Evolutionary conservation across 2,888 invertebrate species (phyloP).

Genomic region (Luperina testacea): DNA sequence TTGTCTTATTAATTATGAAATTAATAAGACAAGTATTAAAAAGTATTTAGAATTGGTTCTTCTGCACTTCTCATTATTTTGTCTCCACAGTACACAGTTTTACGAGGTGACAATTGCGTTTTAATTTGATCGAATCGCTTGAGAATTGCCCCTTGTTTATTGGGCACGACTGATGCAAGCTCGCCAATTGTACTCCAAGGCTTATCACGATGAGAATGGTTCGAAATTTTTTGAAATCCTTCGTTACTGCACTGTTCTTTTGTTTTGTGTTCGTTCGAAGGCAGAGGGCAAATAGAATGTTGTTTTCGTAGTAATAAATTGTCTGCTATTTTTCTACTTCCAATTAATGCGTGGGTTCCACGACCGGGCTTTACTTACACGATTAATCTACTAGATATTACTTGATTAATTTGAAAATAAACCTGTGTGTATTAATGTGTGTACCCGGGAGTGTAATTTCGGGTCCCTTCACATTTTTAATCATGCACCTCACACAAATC

Average conservation of each 20-base stretch:
- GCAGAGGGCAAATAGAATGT: conserved; percentile 7
- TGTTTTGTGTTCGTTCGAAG: conserved; percentile 14
- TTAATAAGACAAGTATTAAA: no score
- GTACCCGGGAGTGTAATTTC: not conserved
- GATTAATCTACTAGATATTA: not conserved
- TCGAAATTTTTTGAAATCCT: conserved; percentile 44
- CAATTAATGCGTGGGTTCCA: conserved; percentile 10
- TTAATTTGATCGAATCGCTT: conserved; percentile 64
- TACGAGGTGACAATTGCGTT: conserved; percentile 62
- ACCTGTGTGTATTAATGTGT: not conserved
- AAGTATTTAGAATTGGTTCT: conserved; percentile 8
- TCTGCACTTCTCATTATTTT: not conserved
- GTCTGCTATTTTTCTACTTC: conserved; percentile 26
- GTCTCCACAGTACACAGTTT: conserved; percentile 27
- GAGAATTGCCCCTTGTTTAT: conserved; percentile 55
- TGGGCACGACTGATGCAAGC: conserved; percentile 47
- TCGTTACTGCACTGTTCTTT: conserved; percentile 27
- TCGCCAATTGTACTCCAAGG: conserved; percentile 44
- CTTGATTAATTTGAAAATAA: not conserved
- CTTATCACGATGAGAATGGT: conserved; percentile 49
- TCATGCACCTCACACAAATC: not conserved
- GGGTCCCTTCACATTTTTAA: not conserved
- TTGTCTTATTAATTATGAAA: no score
- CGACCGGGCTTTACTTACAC: not conserved
- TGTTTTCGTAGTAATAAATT: conserved; percentile 11